Base-by-base conservation (phyloP, 2,888 invertebrate species). In the Cataglyphis altisquamis region DNA sequence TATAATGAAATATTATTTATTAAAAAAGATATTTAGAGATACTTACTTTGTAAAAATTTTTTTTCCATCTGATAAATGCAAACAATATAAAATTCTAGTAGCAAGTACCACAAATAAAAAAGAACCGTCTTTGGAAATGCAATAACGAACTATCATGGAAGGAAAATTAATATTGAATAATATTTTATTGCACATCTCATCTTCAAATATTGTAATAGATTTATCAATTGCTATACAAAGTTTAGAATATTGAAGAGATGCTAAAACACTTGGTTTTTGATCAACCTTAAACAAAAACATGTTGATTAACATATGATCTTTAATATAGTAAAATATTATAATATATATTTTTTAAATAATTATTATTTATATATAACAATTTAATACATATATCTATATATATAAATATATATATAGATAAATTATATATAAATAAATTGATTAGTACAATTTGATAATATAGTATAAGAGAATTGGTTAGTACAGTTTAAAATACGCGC, bases 201-300 rank as follows among this genome's bases (percentile, higher is more conserved):
- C 90, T n/a, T 87, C 86, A 81, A 95, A 95, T 83, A 95, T 89
- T 21, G 93, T 93, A 36, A 95, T 90, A 1, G 94, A 94, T 78
- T 92, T 93, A 67, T 94, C 93, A 55, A 94, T 90, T 36, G 90
- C 91, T 6, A 95, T 83, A 48, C 93, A 94, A 29, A 94, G 82
- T 80, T 91, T 91, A 39, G 90, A 88, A 86, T 91, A 84, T 77
- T 93, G 91, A 39, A 94, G 52, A 10, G 91, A 91, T 41, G 93
- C 90, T 4, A 75, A 66, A 60, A 92, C 85, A 60, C 81, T 84
- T 39, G 92, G 86, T 18, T 84, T 36, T 21, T 73, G 36, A 12
- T 18, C 18, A 21, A 86, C 72, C 90, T 90, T 67, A 25, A 15
- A 66, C 74, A 78, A 45, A 52, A 62, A 39, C 6, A 57, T 21